Evolutionary conservation across 2,113 vertebrate genomes (phyloP).

Genomic region (Cyrtonyx montezumae): DNA sequence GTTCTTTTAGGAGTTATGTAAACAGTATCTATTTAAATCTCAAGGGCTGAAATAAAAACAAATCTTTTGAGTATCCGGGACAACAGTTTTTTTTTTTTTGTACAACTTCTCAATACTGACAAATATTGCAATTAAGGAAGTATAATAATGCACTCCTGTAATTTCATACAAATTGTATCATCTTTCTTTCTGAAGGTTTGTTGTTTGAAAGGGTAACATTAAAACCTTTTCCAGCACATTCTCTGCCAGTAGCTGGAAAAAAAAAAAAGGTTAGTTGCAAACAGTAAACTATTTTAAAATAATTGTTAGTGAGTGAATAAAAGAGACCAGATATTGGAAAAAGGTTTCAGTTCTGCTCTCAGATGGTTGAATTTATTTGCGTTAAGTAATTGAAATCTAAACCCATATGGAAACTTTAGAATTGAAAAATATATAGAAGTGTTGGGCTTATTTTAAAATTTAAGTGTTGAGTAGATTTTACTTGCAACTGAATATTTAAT

Average conservation of each 20-base stretch:
- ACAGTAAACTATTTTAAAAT: neutral
- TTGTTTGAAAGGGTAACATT: neutral
- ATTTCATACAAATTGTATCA: neutral
- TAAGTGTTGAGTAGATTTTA: constrained; percentile 72
- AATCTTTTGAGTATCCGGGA: neutral
- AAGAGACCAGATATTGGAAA: neutral
- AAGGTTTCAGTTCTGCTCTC: neutral
- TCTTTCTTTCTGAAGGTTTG: neutral
- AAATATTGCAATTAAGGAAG: neutral
- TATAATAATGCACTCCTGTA: neutral
- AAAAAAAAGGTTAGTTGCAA: neutral
- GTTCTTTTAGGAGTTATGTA: neutral
- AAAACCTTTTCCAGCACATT: neutral
- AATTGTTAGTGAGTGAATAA: neutral
- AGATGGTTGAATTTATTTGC: neutral
- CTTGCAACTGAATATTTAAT: constrained; percentile 84
- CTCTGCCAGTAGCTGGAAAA: neutral
- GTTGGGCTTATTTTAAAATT: constrained; percentile 45
- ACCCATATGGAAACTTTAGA: constrained; percentile 25
- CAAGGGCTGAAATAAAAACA: neutral
- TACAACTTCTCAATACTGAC: neutral
- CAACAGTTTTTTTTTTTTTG: neutral
- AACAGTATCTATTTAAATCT: neutral
- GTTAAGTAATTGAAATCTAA: neutral
- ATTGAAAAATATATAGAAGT: neutral